Base-by-base conservation (phyloP, 1,140 invertebrate genomes). In the Mya arenaria region DNA sequence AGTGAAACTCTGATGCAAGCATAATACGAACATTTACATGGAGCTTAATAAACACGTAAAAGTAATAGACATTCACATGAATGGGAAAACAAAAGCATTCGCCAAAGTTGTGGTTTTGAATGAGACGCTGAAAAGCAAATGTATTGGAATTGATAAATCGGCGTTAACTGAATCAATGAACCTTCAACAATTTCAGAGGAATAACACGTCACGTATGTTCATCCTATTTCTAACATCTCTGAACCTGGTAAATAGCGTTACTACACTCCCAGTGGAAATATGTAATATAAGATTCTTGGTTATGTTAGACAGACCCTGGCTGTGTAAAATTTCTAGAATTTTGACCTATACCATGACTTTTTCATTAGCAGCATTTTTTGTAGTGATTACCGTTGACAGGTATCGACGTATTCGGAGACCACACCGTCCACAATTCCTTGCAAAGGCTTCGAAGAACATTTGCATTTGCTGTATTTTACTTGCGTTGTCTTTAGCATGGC, bases 261-360 rank as follows among this genome's bases (percentile, higher is more conserved):
- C 71, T 10, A 75, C 68, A n/a, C 66, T 83, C 17, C 79, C 80
- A n/a, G 52, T 81, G 72, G 78, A 75, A 19, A 77, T 84, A 32
- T 71, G 41, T 5, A 71, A 72, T 25, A 72, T 81, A 58, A 60
- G 52, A n/a, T 72, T 60, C 37, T 36, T 68, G 32, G 34, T 72
- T 6, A 72, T 48, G 0, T 28, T 81, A 28, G 56, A 72, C 32
- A 62, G 44, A 17, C 39, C 58, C 0, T 39, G 36, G 15, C 25
- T 81, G 23, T 81, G 78, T 37, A 81, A 81, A 37, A 30, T 72
- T 32, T 69, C 69, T 1, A 28, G 69, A 41, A 72, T 58, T 73
- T 63, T 44, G 2, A 81, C 78, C 2, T 81, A 72, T 41, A 72
- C 66, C 19, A 10, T 81, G 25, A 73, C 48, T 39, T 36, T 37